Conservation (phyloP, 2,797 vertebrate species). For the Meda fulgida region DNA sequence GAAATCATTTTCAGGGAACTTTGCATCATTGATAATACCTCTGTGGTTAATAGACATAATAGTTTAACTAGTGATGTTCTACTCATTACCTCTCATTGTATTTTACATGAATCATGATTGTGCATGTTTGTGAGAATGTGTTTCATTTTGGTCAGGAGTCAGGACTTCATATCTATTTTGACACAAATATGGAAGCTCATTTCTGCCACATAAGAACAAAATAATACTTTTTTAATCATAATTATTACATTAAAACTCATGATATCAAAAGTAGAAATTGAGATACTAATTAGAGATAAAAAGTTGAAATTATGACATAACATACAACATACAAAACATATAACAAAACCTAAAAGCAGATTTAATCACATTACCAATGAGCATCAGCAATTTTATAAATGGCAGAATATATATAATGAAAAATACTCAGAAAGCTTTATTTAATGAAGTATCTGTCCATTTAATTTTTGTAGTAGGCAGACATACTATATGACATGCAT, state of each 20-base stretch:
- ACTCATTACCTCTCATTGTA: neutral
- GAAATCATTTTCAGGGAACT: neutral
- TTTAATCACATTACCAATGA: neutral
- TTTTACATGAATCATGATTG: neutral
- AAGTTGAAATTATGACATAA: neutral
- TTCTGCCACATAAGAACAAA: neutral
- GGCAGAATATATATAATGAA: neutral
- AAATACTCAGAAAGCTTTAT: neutral
- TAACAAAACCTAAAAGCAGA: neutral
- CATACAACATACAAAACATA: neutral
- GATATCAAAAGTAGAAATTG: neutral
- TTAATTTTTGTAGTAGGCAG: neutral
- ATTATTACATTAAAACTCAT: neutral
- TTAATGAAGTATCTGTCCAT: neutral
- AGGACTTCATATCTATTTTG: neutral
- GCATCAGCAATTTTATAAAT: constrained; percentile 1
- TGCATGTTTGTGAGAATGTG: constrained; percentile 12
- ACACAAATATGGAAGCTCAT: neutral
- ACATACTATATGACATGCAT: neutral
- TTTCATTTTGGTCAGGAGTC: neutral
- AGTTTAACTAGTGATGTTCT: neutral
- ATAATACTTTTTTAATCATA: neutral
- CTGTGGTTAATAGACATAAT: neutral
- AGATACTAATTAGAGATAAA: neutral
- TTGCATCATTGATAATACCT: constrained; percentile 11